Conservation (phyloP, 2,113 vertebrate species). For the Nothobranchius furzeri region DNA sequence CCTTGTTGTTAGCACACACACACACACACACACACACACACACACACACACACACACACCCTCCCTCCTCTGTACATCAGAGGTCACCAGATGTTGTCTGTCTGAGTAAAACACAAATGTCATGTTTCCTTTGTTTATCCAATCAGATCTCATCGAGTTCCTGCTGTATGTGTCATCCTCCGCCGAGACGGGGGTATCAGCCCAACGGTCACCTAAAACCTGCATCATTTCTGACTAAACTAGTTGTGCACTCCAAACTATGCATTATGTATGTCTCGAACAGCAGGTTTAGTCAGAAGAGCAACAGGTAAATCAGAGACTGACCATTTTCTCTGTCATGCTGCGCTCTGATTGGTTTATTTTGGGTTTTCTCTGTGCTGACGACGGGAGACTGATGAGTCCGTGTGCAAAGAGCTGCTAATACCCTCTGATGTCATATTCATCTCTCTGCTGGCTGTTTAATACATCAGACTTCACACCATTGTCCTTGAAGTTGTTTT, state of each 20-base stretch:
- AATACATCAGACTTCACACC: slow-evolving; percentile 82
- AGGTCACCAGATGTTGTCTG: not conserved
- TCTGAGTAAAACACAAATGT: not conserved
- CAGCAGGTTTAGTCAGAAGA: slow-evolving; percentile 23
- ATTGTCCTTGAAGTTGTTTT: slow-evolving; percentile 95
- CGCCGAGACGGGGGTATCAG: not conserved
- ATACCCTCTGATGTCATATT: slow-evolving; percentile 82
- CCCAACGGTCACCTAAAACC: not conserved
- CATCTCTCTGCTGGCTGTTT: slow-evolving; percentile 82
- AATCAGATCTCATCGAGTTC: too few relatives aligned
- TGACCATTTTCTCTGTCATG: not conserved
- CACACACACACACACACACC: not conserved
- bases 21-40: too few relatives aligned
- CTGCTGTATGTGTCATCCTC: not conserved
- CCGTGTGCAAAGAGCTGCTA: slow-evolving; percentile 60
- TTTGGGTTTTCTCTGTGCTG: slow-evolving; percentile 19
- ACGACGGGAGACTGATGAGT: slow-evolving; percentile 52
- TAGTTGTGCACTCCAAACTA: slow-evolving; percentile 1
- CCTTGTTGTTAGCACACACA: slow-evolving; percentile 20
- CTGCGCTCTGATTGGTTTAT: not conserved
- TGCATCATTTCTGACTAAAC: not conserved
- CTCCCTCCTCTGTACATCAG: slow-evolving; percentile 24
- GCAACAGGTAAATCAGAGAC: slow-evolving; percentile 35
- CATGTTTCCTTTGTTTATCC: too few relatives aligned
- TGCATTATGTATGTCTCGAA: not conserved